These are phyloP conservation scores for Carassius gibelio DNA, from an alignment of 2,113 vertebrate species.

Conservation along the genomic window DNA sequence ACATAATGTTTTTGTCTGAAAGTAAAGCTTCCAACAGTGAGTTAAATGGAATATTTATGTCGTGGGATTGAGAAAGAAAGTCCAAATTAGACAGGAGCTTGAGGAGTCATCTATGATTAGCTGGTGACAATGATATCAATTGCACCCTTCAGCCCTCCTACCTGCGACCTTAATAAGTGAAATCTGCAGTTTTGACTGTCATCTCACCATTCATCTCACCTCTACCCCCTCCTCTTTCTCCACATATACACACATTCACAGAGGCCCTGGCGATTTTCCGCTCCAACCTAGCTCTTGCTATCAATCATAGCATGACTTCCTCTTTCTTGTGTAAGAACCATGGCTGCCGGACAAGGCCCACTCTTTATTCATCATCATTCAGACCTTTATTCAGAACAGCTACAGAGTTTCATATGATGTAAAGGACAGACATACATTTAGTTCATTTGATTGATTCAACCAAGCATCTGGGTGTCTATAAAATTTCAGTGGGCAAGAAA, in stretches of 20 bases:
- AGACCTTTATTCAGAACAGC: neutral
- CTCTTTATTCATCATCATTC: no score
- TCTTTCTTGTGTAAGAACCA: neutral
- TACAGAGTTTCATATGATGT: neutral
- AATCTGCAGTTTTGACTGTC: slow-evolving; percentile 65
- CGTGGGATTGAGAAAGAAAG: neutral
- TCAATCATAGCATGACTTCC: neutral
- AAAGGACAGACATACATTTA: neutral
- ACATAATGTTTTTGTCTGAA: slow-evolving; percentile 47
- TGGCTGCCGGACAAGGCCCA: no score
- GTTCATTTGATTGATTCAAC: no score
- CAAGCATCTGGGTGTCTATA: neutral
- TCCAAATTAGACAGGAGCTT: slow-evolving; percentile 30
- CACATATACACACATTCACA: slow-evolving; percentile 24
- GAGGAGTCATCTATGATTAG: slow-evolving; percentile 45
- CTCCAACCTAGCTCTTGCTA: neutral
- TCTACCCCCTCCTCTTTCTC: slow-evolving; percentile 51
- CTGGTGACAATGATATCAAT: slow-evolving; percentile 73
- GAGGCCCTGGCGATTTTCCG: slow-evolving; percentile 28
- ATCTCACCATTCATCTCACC: slow-evolving; percentile 60
- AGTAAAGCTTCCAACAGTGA: slow-evolving; percentile 34
- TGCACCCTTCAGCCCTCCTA: slow-evolving; percentile 68
- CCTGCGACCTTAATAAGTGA: slow-evolving; percentile 76
- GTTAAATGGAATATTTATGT: slow-evolving; percentile 45
- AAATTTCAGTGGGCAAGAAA: neutral